Percentiles rank a stretch among this genome's conserved stretches.
Conservation (phyloP, 2,888 invertebrate genomes). For the Malthinus flaveolus region DNA sequence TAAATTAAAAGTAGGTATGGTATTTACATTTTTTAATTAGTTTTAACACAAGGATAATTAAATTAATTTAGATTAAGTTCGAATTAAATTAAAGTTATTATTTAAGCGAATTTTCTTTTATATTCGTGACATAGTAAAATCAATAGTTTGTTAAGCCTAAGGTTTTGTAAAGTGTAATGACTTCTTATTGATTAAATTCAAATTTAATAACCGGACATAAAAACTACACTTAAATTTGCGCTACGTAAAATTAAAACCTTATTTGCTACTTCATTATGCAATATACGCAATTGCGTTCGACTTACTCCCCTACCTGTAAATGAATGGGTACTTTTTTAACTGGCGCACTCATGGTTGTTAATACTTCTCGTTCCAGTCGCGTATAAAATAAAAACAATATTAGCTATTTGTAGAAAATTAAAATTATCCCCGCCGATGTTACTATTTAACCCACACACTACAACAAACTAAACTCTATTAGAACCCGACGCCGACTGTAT, state of each 20-base stretch:
- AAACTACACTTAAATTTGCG: constrained; percentile 9
- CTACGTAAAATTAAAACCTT: constrained; percentile 6
- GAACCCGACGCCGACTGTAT: constrained; percentile 6
- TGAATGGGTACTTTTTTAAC: constrained; percentile 96
- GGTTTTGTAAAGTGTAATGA: constrained; percentile 2
- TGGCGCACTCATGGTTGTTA: constrained; percentile 68
- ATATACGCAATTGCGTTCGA: constrained; percentile 23
- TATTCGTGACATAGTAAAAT: neutral
- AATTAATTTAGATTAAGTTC: neutral
- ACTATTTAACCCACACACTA: constrained; percentile 1
- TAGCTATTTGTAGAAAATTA: no score
- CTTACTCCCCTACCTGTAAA: constrained; percentile 70
- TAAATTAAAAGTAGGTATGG: neutral
- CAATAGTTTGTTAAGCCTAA: neutral
- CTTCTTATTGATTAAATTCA: neutral
- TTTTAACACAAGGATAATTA: neutral
- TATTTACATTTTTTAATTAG: constrained; percentile 3
- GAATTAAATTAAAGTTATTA: neutral
- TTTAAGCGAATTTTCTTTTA: neutral
- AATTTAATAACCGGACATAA: constrained; percentile 3
- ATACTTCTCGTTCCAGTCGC: no score
- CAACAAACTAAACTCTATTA: constrained; percentile 5
- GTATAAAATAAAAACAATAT: no score
- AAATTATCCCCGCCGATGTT: constrained; percentile 3
- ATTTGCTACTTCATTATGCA: constrained; percentile 18